Base-by-base conservation (phyloP, 1,140 invertebrate genomes). In the Pygmarrhopalites habei region DNA sequence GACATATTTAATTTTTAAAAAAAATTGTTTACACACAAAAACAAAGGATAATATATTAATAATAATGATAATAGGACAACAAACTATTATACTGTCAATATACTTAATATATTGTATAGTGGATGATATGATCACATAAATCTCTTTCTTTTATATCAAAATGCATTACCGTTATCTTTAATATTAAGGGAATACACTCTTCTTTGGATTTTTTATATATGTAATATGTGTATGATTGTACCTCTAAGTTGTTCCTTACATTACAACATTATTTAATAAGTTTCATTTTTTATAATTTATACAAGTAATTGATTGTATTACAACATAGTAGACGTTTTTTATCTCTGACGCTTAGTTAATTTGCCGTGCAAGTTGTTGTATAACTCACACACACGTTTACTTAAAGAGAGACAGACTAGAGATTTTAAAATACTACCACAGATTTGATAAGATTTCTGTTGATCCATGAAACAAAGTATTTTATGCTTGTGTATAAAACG, bases 401-500 rank as follows among this genome's bases (percentile, higher is more conserved):
- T n/a, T n/a, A 53, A n/a, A 56, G 53, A 56, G 28, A 56, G 53
- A 56, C 53, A 56, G 53, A 56, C 53, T 56, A 56, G 53, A 56
- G 29, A 56, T n/a, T 56, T 56, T 56, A 35, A 56, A 56, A 56
- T 35, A 41, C 29, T 23, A 35, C 21, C 14, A 56, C 29, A 32
- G 51, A 28, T 55, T 55, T 55, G 17, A 52, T 19, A 17, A 60
- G 17, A 35, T 65, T 65, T 32, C 46, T 60, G 44, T 26, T 43
- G 30, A 63, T 47, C 65, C 65, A 67, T 17, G 39, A 14, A 14
- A 58, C 25, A 12, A 63, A 55, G 28, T 49, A 41, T 14, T 30
- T 23, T 12, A 68, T 49, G 32, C 64, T 59, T 4, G 66, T 68
- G 53, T 64, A 68, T 17, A 64, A 15, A n/a, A 68, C 66, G 12